These are phyloP conservation scores for Heteronetta atricapilla DNA, from an alignment of 2,113 vertebrate genomes.

Conservation along the genomic window DNA sequence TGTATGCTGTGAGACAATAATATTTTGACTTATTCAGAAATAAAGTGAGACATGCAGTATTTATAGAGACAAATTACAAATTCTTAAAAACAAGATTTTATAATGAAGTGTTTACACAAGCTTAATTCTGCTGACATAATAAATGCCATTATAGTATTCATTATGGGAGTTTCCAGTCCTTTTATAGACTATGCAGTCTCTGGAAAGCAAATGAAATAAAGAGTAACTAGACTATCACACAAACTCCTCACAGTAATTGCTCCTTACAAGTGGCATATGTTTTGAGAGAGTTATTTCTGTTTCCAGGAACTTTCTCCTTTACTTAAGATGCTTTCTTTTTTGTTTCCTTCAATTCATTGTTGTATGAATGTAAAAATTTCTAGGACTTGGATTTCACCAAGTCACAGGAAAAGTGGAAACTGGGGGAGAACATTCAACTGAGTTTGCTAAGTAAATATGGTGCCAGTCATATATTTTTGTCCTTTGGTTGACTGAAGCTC, in stretches of 20 bases:
- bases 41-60: background rate
- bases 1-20: background rate
- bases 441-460: background rate
- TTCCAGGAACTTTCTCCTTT: background rate
- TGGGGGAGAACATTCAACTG: background rate
- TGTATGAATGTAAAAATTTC: background rate
- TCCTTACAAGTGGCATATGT: background rate
- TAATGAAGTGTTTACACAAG: constrained; percentile 45
- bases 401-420: background rate
- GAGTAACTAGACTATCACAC: constrained; percentile 2
- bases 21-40: constrained; percentile 3
- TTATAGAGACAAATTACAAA: background rate
- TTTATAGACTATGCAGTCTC: constrained; percentile 42
- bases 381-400: background rate
- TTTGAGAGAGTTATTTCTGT: background rate
- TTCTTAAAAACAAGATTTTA: constrained; percentile 28
- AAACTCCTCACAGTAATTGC: background rate
- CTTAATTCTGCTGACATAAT: constrained; percentile 42
- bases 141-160: constrained; percentile 36
- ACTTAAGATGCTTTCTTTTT: background rate
- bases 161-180: constrained; percentile 59
- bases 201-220: constrained; percentile 31
- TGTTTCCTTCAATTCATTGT: background rate
- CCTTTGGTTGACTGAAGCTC: background rate
- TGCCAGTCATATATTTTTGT: background rate